Evolutionary conservation across 2,888 invertebrate genomes (phyloP), one percentile per base, ranked within the genome.

Genomic region (Biston stratarius): DNA sequence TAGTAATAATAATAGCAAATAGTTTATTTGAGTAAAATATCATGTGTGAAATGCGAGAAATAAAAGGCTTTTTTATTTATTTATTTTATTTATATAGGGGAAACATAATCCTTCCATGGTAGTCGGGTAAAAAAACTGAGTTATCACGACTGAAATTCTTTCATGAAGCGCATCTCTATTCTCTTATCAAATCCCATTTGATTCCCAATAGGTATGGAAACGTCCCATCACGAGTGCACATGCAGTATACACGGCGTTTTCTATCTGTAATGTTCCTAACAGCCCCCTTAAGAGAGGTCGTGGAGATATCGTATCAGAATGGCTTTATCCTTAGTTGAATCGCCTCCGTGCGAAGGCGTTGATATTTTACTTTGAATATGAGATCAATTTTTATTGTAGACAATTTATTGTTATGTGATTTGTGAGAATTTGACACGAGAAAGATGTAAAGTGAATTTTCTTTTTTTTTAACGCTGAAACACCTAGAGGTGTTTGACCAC

Each of bases 191-290:
- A 64, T 55, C 67, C 67, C 67, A 83, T 84, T 85, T 78, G 80
- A 81, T 78, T 76, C 76, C 84, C 85, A 79, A 83, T 87, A 79
- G 83, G 77, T 82, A 87, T 86, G 87, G 84, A 83, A 87, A 87
- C 85, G 80, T 80, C 77, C 81, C 80, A 81, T 83, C 82, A 81
- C 77, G 76, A 83, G 80, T 83, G 83, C 85, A 83, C 82, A 81
- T 81, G 83, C 83, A 83, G 80, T 80, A 79, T 84, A 82, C 83
- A 79, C 70, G 80, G 82, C 77, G 81, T 85, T 80, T 83, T 81
- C 82, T 87, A 88, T 88, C 88, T 84, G 74, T 84, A 87, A 89
- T 82, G 83, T 79, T 80, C 77, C 73, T 84, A 88, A 89, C 83
- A 83, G 80, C 80, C 78, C 74, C 78, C 79, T 77, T 80, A 82